phyloP scores from a whole-genome alignment of 2,888 invertebrate species.

The Synanthedon vespiformis region DNA sequence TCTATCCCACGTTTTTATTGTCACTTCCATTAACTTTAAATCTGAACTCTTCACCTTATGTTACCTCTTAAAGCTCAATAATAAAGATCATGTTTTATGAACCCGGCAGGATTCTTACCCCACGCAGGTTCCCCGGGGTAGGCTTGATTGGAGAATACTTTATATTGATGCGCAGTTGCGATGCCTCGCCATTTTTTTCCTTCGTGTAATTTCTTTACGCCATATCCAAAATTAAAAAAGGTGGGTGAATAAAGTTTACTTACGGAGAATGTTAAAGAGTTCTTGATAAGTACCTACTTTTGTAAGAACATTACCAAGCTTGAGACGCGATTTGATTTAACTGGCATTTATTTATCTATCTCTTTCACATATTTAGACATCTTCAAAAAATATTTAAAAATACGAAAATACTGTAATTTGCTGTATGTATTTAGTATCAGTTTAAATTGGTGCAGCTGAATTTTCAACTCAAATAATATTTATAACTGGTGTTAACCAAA shows the following conservation, averaged over 20 bases:
- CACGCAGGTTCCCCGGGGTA: constrained; percentile 13
- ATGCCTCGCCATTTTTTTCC: constrained; percentile 4
- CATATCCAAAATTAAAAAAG: constrained; percentile 9
- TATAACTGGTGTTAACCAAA: too few species aligned
- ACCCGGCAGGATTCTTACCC: constrained; percentile 14
- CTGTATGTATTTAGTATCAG: too few species aligned
- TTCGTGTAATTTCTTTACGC: constrained; percentile 4
- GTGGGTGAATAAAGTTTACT: constrained; percentile 1
- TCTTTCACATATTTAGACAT: too few species aligned
- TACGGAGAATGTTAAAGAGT: not conserved
- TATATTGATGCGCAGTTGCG: constrained; percentile 12
- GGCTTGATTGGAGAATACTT: constrained; percentile 26
- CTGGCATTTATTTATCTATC: too few species aligned
- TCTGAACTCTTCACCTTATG: constrained; percentile 10
- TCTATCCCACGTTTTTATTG: not conserved
- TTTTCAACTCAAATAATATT: too few species aligned
- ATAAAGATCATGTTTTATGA: constrained; percentile 45
- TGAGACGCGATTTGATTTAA: too few species aligned
- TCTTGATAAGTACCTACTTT: too few species aligned
- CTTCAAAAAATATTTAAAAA: too few species aligned
- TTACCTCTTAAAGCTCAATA: constrained; percentile 25
- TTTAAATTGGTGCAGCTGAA: too few species aligned
- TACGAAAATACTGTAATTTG: too few species aligned
- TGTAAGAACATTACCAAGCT: too few species aligned
- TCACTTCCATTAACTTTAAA: constrained; percentile 2